Conservation (phyloP, 2,888 invertebrate species). For the Drosophila ustulata region DNA sequence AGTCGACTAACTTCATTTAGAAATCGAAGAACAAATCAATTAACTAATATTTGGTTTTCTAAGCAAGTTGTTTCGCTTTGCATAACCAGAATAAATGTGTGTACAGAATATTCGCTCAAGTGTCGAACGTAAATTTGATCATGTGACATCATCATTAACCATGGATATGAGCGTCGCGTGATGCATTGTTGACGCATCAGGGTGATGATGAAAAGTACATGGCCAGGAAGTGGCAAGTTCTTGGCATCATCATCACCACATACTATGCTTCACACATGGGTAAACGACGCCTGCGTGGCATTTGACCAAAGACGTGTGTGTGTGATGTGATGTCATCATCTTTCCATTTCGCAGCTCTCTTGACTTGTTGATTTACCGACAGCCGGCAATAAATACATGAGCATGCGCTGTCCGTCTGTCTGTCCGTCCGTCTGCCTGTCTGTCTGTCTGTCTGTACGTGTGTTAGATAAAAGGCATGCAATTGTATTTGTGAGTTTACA, state of each 20-base stretch:
- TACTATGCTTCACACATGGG: not conserved
- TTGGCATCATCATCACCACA: constrained; percentile 17
- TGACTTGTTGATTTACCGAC: constrained; percentile 59
- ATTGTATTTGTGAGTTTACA: constrained; percentile 18
- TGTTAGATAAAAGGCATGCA: constrained; percentile 35
- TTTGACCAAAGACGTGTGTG: constrained; percentile 9
- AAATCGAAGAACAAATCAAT: no score
- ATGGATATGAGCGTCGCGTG: constrained; percentile 42
- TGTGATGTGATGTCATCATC: constrained; percentile 51
- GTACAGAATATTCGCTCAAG: constrained; percentile 2
- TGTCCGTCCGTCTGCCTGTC: constrained; percentile 4
- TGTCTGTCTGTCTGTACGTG: not conserved
- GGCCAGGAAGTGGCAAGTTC: constrained; percentile 47
- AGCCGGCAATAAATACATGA: constrained; percentile 33
- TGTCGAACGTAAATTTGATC: constrained; percentile 45
- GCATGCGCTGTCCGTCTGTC: not conserved
- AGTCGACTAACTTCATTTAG: no score
- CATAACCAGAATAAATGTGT: constrained; percentile 2
- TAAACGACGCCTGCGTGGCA: constrained; percentile 51
- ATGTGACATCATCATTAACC: constrained; percentile 70
- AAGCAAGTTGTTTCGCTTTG: not conserved
- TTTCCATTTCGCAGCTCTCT: constrained; percentile 13
- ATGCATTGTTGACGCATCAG: constrained; percentile 40
- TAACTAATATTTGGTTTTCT: no score
- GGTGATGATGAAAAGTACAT: constrained; percentile 7